phyloP scores from a whole-genome alignment of 2,797 vertebrate species.

The Austrolebias charrua region DNA sequence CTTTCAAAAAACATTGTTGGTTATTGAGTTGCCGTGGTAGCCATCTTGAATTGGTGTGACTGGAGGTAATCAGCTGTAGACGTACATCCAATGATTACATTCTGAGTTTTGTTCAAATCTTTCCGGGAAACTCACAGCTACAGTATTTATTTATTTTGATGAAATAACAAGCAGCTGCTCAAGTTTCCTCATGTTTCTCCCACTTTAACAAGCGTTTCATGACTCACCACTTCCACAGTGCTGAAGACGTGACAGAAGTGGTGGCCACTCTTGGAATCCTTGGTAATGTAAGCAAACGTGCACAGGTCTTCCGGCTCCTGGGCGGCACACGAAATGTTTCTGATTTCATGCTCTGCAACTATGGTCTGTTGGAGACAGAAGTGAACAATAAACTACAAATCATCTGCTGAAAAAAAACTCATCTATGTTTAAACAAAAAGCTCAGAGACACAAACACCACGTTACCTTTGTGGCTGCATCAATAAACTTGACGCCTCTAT shows the following conservation, averaged over 20 bases:
- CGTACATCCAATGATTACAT: no score
- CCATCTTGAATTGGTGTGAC: no score
- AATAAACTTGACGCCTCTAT: slow-evolving; percentile 98
- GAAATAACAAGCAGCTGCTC: neutral
- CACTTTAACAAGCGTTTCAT: neutral
- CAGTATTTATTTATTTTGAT: slow-evolving; percentile 2
- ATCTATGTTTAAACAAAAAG: slow-evolving; percentile 2
- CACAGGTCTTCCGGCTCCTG: slow-evolving; percentile 98
- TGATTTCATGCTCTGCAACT: slow-evolving; percentile 97
- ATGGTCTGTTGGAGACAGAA: slow-evolving; percentile 80
- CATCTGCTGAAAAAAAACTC: slow-evolving; percentile 7
- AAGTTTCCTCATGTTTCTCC: neutral
- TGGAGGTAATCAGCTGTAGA: no score
- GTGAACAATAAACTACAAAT: slow-evolving; percentile 17
- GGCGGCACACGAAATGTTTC: slow-evolving; percentile 98
- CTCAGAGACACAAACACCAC: slow-evolving; percentile 3
- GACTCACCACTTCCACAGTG: slow-evolving; percentile 94
- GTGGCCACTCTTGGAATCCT: slow-evolving; percentile 96
- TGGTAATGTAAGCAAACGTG: slow-evolving; percentile 97
- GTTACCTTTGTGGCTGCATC: slow-evolving; percentile 95
- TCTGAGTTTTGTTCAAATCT: no score
- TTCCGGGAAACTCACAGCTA: neutral
- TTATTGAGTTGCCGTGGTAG: no score
- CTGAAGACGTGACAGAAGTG: slow-evolving; percentile 99
- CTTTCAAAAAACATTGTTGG: no score